A percentile compares a stretch with the other conserved stretches of the same genome.
Conservation (phyloP, 2,797 vertebrate genomes). For the Diplodus puntazzo region DNA sequence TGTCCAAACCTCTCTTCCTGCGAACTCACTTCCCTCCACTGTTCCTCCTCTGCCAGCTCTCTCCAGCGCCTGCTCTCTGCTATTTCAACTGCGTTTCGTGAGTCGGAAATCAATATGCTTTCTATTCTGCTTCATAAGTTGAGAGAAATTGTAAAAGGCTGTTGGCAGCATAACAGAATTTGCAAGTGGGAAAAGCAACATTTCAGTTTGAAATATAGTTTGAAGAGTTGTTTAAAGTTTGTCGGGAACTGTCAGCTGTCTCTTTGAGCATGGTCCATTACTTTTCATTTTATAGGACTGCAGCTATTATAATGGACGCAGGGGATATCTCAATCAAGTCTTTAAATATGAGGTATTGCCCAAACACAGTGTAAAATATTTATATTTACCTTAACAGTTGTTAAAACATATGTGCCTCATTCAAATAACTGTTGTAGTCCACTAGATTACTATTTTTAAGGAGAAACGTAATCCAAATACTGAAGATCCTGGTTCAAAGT, state of each 20-base stretch:
- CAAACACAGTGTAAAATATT: not conserved
- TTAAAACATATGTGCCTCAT: not conserved
- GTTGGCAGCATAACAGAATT: not conserved
- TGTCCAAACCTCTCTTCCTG: constrained; percentile 33
- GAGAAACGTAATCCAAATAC: not conserved
- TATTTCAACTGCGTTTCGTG: not conserved
- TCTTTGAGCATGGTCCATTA: not conserved
- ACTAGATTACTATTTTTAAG: not conserved
- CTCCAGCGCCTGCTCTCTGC: constrained; percentile 6
- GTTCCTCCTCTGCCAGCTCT: constrained; percentile 5
- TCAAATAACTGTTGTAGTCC: not conserved
- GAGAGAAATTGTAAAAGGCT: not conserved
- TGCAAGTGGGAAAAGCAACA: not conserved
- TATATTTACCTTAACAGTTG: not conserved
- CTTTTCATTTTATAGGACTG: not conserved
- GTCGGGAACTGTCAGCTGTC: not conserved
- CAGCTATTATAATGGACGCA: not conserved
- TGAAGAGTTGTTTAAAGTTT: not conserved
- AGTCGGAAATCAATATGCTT: constrained; percentile 28
- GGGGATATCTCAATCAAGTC: not conserved
- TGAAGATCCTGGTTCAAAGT: not conserved
- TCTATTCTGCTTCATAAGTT: not conserved
- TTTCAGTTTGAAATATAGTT: not conserved
- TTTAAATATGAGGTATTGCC: not conserved
- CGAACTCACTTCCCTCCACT: constrained; percentile 21